phyloP scores from a whole-genome alignment of 2,888 invertebrate genomes.

The Leptothorax acervorum region DNA sequence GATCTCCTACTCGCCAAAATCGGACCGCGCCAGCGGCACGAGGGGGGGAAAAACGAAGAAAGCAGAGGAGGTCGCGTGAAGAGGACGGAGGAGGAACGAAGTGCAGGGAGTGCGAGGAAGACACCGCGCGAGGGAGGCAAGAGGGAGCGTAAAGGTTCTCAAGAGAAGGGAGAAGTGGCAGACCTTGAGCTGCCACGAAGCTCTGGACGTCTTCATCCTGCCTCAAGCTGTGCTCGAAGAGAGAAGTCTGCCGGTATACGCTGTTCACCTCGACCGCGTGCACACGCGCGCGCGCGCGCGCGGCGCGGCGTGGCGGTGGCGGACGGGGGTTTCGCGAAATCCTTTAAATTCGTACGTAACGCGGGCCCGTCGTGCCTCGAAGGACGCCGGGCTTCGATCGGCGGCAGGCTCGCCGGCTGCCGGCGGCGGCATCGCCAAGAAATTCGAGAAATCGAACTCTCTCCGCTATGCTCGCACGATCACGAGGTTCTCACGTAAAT shows the following conservation, averaged over 20 bases:
- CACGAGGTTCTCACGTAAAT: conserved; percentile 39
- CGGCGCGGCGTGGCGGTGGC: conserved; percentile 57
- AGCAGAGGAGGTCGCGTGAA: conserved; percentile 34
- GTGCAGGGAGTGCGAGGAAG: conserved; percentile 39
- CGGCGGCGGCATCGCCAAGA: conserved; percentile 54
- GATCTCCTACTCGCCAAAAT: conserved; percentile 57
- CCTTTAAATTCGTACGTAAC: conserved; percentile 75
- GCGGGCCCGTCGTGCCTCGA: conserved; percentile 62
- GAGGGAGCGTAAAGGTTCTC: conserved; percentile 69
- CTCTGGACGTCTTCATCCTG: conserved; percentile 85
- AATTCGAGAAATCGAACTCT: conserved; percentile 64
- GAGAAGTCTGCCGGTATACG: conserved; percentile 64
- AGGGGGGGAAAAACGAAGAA: conserved; percentile 19
- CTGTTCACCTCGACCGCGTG: conserved; percentile 34
- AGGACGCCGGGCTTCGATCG: conserved; percentile 73
- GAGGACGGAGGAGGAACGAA: conserved; percentile 24
- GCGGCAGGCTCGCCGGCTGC: conserved; percentile 62
- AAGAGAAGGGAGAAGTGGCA: conserved; percentile 80
- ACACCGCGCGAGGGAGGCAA: conserved; percentile 29
- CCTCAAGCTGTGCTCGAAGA: conserved; percentile 78
- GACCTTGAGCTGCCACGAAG: conserved; percentile 85
- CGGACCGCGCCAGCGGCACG: conserved; percentile 67
- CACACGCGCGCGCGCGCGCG: conserved; percentile 55
- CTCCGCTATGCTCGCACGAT: conserved; percentile 35
- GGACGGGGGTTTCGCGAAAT: conserved; percentile 74